Evolutionary conservation across 2,797 vertebrate genomes (phyloP).

Genomic region (Eurystomus glaucurus): DNA sequence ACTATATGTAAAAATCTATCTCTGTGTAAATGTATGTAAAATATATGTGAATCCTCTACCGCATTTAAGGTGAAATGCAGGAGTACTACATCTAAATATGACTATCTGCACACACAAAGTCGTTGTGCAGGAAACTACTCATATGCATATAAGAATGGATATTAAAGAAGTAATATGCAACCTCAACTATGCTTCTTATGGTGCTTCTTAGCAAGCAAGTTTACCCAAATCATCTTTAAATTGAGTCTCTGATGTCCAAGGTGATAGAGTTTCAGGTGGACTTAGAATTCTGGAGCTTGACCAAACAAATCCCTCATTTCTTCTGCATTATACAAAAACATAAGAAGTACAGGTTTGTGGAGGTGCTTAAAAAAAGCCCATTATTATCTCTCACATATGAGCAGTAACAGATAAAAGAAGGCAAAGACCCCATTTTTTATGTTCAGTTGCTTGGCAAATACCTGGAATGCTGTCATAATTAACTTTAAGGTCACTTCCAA

Average conservation of each 20-base stretch:
- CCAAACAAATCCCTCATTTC: background rate
- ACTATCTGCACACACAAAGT: background rate
- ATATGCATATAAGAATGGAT: background rate
- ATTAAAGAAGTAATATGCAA: background rate
- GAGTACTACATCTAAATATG: background rate
- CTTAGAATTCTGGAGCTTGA: background rate
- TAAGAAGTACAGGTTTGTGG: background rate
- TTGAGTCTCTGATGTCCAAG: background rate
- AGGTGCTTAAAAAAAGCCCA: background rate
- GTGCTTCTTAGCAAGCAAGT: background rate
- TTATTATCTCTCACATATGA: background rate
- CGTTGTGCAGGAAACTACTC: background rate
- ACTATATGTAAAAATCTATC: background rate
- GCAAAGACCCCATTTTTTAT: background rate
- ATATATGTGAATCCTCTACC: background rate
- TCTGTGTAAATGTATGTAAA: background rate
- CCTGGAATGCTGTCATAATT: background rate
- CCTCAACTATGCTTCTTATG: background rate
- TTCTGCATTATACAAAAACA: background rate
- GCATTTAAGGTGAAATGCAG: background rate
- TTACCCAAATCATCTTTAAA: background rate
- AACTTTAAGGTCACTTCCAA: background rate
- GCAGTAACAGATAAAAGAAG: background rate
- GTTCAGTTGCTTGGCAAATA: background rate
- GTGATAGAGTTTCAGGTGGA: background rate